Base-by-base conservation (phyloP, 1,140 invertebrate genomes). In the Mercenaria mercenaria region DNA sequence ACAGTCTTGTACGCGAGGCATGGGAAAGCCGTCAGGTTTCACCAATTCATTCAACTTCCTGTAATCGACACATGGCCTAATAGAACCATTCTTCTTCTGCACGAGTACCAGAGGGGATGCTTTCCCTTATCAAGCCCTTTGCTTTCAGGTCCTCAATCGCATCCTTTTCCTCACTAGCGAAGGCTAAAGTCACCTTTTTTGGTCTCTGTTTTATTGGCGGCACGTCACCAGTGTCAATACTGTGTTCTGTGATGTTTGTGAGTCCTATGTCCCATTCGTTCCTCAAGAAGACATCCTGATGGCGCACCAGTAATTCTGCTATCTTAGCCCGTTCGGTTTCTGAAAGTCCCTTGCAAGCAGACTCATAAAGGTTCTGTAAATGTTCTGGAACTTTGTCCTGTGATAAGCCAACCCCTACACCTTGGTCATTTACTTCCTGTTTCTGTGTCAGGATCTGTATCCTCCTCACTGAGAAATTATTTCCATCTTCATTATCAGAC, bases 141-240 rank as follows among this genome's bases (percentile, higher is more conserved):
- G n/a, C n/a, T n/a, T n/a, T n/a, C n/a, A n/a, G n/a, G n/a, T n/a
- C n/a, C n/a, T n/a, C n/a, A n/a, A n/a, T n/a, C n/a, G n/a, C n/a
- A n/a, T n/a, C n/a, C n/a, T n/a, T n/a, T n/a, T n/a, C n/a, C n/a
- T n/a, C n/a, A n/a, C n/a, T n/a, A n/a, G n/a, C n/a, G n/a, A n/a
- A n/a, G n/a, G n/a, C n/a, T n/a, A n/a, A n/a, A n/a, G n/a, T n/a
- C n/a, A n/a, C n/a, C n/a, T n/a, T n/a, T n/a, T n/a, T n/a, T n/a
- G n/a, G n/a, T n/a, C n/a, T n/a, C n/a, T n/a, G n/a, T n/a, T 77
- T 74, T 20, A 87, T 43, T 6, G 84, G 84, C 29, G n/a, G 43
- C n/a, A 52, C 84, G 20, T 87, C 34, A 26, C 67, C 47, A 34
- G 84, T 87, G 50, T 87, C n/a, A 77, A 87, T 87, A n/a, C 0